Percentiles rank a stretch among this genome's conserved stretches.
Evolutionary conservation across 2,113 vertebrate genomes (phyloP).

Genomic region (Benitochromis conjunctus): DNA sequence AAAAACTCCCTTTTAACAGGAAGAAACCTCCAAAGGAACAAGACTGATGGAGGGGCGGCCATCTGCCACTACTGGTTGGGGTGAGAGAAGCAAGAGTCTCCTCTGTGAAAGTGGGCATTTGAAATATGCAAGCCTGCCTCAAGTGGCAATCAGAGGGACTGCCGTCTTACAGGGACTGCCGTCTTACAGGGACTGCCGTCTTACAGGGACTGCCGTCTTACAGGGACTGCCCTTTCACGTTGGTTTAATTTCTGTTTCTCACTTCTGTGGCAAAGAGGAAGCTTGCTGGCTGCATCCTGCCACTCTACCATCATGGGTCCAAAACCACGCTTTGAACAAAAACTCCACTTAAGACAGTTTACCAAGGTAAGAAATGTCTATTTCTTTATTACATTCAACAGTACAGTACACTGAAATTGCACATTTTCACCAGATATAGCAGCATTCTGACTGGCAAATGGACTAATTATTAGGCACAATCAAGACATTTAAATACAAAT

Average conservation of each 20-base stretch:
- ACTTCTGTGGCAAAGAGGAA: not conserved
- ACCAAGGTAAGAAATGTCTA: conserved; percentile 74
- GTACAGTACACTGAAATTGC: conserved; percentile 77
- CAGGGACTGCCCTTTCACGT: no score
- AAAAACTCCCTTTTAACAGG: not conserved
- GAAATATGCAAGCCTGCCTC: not conserved
- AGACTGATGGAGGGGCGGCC: not conserved
- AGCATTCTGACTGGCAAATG: conserved; percentile 74
- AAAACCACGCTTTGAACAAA: not conserved
- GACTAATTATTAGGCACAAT: conserved; percentile 70
- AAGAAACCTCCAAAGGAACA: not conserved
- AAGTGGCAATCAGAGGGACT: not conserved
- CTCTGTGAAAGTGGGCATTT: no score
- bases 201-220: no score
- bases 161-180: not conserved
- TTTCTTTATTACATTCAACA: conserved; percentile 75
- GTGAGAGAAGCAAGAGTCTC: not conserved
- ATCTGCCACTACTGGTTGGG: not conserved
- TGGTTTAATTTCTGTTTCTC: not conserved
- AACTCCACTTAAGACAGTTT: conserved; percentile 21
- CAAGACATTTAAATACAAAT: conserved; percentile 60
- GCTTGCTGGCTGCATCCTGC: not conserved
- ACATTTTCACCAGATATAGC: conserved; percentile 78
- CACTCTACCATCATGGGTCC: not conserved
- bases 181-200: no score